Evolutionary conservation across 2,113 vertebrate species (phyloP).

Genomic region (Psilopogon haemacephalus): DNA sequence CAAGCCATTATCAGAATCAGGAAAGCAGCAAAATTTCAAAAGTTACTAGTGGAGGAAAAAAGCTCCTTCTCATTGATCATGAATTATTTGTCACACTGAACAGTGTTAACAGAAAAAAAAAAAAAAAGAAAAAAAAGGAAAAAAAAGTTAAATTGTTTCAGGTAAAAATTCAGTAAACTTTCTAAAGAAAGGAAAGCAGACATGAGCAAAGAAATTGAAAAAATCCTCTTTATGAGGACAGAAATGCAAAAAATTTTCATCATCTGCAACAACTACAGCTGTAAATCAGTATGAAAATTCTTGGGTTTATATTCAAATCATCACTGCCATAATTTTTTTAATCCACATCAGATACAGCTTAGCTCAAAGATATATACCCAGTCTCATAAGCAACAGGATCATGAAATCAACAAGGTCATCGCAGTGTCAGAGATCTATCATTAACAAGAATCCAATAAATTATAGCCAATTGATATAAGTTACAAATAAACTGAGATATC

Average conservation of each 20-base stretch:
- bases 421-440: neutral
- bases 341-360: neutral
- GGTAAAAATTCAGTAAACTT: neutral
- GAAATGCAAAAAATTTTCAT: neutral
- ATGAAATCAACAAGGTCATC: neutral
- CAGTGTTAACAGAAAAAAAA: neutral
- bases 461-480: neutral
- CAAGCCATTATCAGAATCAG: neutral
- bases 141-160: neutral
- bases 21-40: neutral
- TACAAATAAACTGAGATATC: neutral
- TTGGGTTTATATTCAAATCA: neutral
- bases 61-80: neutral
- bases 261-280: neutral
- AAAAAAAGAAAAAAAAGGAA: neutral
- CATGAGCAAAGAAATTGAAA: neutral
- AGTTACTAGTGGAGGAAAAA: neutral
- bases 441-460: neutral
- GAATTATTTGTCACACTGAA: neutral
- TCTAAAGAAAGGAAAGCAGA: neutral
- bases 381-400: neutral
- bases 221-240: neutral
- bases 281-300: neutral
- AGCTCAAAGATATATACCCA: neutral
- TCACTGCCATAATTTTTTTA: neutral